phyloP scores from a whole-genome alignment of 30 jellyfish, hydroid and myxozoan genomes.

The Aurelia coerulea region DNA sequence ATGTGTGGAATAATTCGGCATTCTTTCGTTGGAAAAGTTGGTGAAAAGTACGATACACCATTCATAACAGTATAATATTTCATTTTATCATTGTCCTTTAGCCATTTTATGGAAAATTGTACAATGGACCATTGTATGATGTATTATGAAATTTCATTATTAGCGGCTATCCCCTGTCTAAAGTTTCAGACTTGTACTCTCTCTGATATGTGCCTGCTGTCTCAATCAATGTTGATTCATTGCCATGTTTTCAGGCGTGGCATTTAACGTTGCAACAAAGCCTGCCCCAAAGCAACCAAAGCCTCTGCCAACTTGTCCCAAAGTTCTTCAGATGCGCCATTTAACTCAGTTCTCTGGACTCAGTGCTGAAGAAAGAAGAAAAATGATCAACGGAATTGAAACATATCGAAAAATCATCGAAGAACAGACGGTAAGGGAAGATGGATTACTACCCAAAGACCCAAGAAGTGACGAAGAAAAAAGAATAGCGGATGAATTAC shows the following conservation, averaged over 20 bases:
- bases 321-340: constrained; percentile 67
- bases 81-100: too few species aligned
- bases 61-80: too few species aligned
- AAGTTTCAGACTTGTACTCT: not conserved
- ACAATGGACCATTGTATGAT: too few species aligned
- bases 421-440: constrained; percentile 26
- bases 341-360: constrained; percentile 45
- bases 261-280: constrained; percentile 26
- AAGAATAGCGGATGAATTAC: constrained; percentile 32
- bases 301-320: constrained; percentile 68
- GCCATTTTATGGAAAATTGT: too few species aligned
- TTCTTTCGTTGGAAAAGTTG: too few species aligned
- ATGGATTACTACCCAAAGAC: constrained; percentile 49
- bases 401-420: constrained; percentile 42
- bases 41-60: too few species aligned
- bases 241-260: constrained; percentile 10
- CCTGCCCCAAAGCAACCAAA: constrained; percentile 20
- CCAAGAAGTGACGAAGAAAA: constrained; percentile 81
- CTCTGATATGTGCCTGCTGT: too few species aligned
- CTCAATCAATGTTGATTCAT: not conserved
- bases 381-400: constrained; percentile 56
- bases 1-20: too few species aligned
- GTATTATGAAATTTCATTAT: too few species aligned
- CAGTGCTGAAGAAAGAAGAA: constrained; percentile 33
- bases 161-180: not conserved